Percentiles rank a stretch among this genome's conserved stretches.
Conservation (phyloP, 2,113 vertebrate genomes). For the Galeopterus variegatus region DNA sequence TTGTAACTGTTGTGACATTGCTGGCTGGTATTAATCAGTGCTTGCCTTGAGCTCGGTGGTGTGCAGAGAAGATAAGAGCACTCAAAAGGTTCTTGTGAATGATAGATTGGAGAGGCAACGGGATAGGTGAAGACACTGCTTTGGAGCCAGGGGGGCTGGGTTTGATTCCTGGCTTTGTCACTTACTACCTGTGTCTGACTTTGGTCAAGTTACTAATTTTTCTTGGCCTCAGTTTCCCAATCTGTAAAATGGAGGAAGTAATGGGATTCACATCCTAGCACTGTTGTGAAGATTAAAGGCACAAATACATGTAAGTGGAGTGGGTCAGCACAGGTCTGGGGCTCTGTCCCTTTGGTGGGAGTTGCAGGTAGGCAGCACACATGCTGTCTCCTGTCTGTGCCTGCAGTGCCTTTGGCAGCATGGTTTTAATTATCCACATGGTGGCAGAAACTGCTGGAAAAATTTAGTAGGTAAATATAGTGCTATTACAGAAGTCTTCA, state of each 20-base stretch:
- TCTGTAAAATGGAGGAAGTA: background rate
- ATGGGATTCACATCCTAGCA: background rate
- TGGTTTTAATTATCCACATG: background rate
- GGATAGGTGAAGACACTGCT: background rate
- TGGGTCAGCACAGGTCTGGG: background rate
- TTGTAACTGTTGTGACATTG: too few relatives aligned
- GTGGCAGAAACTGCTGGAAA: background rate
- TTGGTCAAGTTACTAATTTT: background rate
- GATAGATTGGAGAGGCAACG: fast-evolving
- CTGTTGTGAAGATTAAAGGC: background rate
- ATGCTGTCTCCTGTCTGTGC: background rate
- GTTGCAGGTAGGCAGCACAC: background rate
- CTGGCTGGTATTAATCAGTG: background rate
- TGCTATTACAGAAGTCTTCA: background rate
- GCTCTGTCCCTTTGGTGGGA: background rate
- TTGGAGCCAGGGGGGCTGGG: background rate
- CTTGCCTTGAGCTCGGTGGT: background rate
- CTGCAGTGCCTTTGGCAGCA: background rate
- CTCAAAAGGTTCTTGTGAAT: background rate
- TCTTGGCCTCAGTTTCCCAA: background rate
- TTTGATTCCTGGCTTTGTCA: background rate
- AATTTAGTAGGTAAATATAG: background rate
- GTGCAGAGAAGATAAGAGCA: background rate
- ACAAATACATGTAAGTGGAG: too few relatives aligned
- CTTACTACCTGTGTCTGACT: background rate